Conservation (phyloP, 1,140 invertebrate genomes). For the Drosophila kurseongensis region DNA sequence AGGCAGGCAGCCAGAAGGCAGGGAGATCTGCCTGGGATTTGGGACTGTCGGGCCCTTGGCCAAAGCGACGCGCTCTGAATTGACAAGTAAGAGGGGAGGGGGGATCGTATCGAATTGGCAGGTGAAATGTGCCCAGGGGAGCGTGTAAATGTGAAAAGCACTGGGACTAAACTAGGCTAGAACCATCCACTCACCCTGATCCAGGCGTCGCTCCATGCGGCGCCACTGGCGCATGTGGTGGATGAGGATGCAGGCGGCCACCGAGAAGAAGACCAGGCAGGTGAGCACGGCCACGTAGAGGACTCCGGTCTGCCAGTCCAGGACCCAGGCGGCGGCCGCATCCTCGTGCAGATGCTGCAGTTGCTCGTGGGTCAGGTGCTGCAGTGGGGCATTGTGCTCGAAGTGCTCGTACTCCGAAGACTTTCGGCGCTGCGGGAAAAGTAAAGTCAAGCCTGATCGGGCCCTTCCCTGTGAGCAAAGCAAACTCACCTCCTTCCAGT, state of each 20-base stretch:
- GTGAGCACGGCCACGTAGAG: slow-evolving; percentile 87
- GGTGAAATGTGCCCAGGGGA: slow-evolving; percentile 25
- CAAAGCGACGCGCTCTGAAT: slow-evolving; percentile 43
- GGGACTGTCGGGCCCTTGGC: slow-evolving; percentile 18
- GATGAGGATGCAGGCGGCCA: slow-evolving; percentile 87
- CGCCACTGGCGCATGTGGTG: slow-evolving; percentile 88
- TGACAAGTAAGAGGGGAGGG: not conserved
- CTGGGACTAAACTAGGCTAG: not conserved
- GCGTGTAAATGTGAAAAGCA: slow-evolving; percentile 58
- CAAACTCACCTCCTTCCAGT: slow-evolving; percentile 82
- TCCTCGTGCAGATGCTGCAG: slow-evolving; percentile 79
- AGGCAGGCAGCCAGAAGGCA: slow-evolving; percentile 8
- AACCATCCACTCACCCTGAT: slow-evolving; percentile 85
- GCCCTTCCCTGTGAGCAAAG: not conserved
- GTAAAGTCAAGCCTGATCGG: no score
- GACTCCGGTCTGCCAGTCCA: slow-evolving; percentile 87
- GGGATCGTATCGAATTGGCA: not conserved
- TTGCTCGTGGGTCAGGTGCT: slow-evolving; percentile 77
- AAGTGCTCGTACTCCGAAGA: slow-evolving; percentile 72
- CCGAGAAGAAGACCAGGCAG: slow-evolving; percentile 88
- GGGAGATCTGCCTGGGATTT: slow-evolving; percentile 2
- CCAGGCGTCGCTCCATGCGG: slow-evolving; percentile 86
- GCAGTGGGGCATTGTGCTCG: slow-evolving; percentile 55
- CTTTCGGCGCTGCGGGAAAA: slow-evolving; percentile 71
- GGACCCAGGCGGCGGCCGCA: slow-evolving; percentile 59